Percentiles rank a stretch among this genome's conserved stretches.
These are phyloP conservation scores for Scomber colias DNA, from an alignment of 2,113 vertebrate genomes.

Conservation along the genomic window DNA sequence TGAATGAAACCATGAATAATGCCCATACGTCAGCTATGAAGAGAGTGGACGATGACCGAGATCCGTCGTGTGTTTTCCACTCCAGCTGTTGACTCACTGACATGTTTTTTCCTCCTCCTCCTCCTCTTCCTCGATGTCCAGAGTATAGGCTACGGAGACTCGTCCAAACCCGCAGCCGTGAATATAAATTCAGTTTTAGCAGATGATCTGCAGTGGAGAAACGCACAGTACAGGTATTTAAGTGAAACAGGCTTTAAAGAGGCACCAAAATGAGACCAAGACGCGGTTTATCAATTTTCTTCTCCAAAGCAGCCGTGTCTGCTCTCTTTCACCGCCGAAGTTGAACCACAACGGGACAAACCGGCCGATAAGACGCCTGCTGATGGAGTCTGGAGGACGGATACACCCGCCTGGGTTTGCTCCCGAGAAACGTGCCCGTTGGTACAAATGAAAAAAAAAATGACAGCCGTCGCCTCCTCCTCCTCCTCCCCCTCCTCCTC, in stretches of 20 bases:
- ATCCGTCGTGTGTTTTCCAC: slow-evolving; percentile 64
- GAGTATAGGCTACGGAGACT: neutral
- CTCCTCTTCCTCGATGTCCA: slow-evolving; percentile 34
- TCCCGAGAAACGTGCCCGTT: slow-evolving; percentile 72
- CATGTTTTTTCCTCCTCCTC: slow-evolving; percentile 57
- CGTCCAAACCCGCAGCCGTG: slow-evolving; percentile 26
- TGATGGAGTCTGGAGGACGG: slow-evolving; percentile 44
- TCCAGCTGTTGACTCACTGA: slow-evolving; percentile 75
- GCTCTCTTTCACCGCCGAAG: slow-evolving; percentile 3
- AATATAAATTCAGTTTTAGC: neutral
- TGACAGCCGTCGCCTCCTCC: slow-evolving; percentile 72
- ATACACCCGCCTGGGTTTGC: slow-evolving; percentile 61
- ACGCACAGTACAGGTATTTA: neutral
- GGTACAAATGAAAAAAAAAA: slow-evolving; percentile 67
- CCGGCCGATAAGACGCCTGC: slow-evolving; percentile 24
- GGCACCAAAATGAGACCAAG: slow-evolving; percentile 15
- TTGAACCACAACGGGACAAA: slow-evolving; percentile 15
- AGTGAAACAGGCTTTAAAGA: slow-evolving; percentile 19
- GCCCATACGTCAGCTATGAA: slow-evolving; percentile 50
- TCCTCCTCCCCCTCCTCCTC: slow-evolving; percentile 48
- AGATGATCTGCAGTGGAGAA: slow-evolving; percentile 28
- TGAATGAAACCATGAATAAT: slow-evolving; percentile 41
- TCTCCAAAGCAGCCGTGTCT: slow-evolving; percentile 1
- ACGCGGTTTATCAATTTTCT: slow-evolving; percentile 3
- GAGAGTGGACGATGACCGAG: slow-evolving; percentile 25